A percentile compares a stretch with the other conserved stretches of the same genome.
Conservation (phyloP, 1,140 invertebrate species). For the Chironomus tepperi region DNA sequence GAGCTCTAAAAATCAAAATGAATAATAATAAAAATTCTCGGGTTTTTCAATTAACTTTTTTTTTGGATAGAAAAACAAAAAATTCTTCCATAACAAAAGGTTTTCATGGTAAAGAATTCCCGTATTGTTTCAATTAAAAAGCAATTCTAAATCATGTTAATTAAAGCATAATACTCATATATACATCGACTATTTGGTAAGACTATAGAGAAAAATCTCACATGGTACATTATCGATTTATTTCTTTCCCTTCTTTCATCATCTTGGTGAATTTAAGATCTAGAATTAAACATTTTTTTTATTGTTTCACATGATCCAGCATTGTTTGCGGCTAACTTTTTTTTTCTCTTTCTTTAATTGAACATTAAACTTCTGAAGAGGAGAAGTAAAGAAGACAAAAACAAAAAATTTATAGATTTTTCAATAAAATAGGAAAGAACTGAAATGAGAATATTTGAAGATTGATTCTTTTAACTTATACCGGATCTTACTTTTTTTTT, state of each 20-base stretch:
- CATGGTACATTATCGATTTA: conserved; percentile 16
- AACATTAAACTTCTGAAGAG: conserved; percentile 9
- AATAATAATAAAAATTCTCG: background rate
- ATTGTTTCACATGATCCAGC: conserved; percentile 21
- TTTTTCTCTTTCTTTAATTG: background rate
- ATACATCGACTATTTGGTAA: background rate
- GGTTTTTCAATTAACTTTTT: background rate
- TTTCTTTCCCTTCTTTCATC: background rate
- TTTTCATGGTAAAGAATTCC: background rate
- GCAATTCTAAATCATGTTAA: conserved; percentile 22
- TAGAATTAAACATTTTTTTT: conserved; percentile 10
- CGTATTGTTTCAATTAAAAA: conserved; percentile 23
- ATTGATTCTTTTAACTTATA: background rate
- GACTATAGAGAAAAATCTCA: background rate
- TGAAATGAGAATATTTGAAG: background rate
- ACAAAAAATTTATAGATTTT: background rate
- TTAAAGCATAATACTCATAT: background rate
- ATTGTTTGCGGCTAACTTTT: background rate
- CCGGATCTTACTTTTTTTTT: background rate
- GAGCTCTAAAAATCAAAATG: background rate
- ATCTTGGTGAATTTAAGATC: background rate
- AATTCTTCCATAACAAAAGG: conserved; percentile 4
- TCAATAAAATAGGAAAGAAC: background rate
- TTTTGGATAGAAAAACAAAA: background rate
- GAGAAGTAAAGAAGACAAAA: too few species aligned